Base-by-base conservation (phyloP, 2,113 vertebrate species). In the Ploceus nigricollis region DNA sequence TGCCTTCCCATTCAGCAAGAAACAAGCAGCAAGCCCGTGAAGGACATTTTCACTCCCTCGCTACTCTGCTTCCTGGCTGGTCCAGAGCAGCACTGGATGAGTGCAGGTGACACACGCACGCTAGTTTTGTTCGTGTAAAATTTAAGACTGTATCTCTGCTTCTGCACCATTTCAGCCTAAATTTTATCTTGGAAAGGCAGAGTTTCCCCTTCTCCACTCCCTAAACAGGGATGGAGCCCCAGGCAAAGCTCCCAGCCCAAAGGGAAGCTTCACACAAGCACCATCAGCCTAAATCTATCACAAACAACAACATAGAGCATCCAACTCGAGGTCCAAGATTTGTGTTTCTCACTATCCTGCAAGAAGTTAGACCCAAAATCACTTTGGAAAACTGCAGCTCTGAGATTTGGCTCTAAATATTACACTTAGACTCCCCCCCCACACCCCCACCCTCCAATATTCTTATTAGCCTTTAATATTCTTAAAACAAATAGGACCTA, bases 401-500 rank as follows among this genome's bases (percentile, higher is more conserved):
- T n/a, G 69, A 84, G 56, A 75, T 78, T 39, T 84, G 20, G 14
- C 44, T 88, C 39, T 47, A 75, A 76, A 87, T 57, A 58, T 58
- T 22, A 17, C 40, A 72, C 54, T 86, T 44, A 37, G 13, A 35
- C 60, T 40, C 7, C 17, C 27, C 12, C 3, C 10, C 56, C 22
- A 25, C 19, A 4, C 16, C 1, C 54, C 4, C 31, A 15, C 4
- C 4, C 4, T 30, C 30, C 66, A 39, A 92, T 77, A 93, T 93
- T 95, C 95, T 93, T 94, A 64, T 69, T 95, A 64, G 82, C 81
- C 53, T 90, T 78, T 93, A 96, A 95, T 96, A 95, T 96, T 88
- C 94, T 94, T 96, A 90, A 95, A 93, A 92, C 95, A 94, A 96
- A 94, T 24, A 84, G 42, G 35, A 68, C 72, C 87, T 44, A 96